Conservation (phyloP, 2,888 invertebrate species). For the Aspidapion aeneum region DNA sequence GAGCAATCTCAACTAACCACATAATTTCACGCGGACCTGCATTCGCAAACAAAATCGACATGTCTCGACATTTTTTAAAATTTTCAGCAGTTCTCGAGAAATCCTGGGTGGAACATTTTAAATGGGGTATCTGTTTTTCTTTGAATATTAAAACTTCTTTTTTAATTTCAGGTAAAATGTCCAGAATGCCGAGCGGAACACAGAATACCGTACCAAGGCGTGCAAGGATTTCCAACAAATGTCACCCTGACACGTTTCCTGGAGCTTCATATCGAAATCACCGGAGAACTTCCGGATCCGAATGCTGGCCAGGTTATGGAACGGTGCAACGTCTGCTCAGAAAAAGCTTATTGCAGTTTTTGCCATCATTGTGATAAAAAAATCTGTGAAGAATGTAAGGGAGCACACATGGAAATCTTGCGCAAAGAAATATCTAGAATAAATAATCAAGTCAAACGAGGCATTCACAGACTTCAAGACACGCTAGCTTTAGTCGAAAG, state of each 20-base stretch:
- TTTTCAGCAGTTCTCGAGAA: too few species aligned
- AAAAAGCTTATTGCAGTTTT: constrained; percentile 81
- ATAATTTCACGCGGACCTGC: too few species aligned
- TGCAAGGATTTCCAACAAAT: constrained; percentile 93
- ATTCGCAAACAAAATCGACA: too few species aligned
- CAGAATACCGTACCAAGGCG: constrained; percentile 92
- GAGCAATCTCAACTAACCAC: too few species aligned
- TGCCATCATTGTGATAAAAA: constrained; percentile 98
- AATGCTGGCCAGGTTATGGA: constrained; percentile 92
- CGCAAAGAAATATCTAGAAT: constrained; percentile 58
- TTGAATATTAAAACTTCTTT: too few species aligned
- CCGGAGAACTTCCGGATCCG: constrained; percentile 87
- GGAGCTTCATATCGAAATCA: constrained; percentile 90
- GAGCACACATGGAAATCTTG: constrained; percentile 93
- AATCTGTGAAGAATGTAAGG: constrained; percentile 94
- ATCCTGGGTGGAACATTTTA: too few species aligned
- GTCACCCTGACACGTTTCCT: constrained; percentile 93
- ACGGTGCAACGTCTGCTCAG: constrained; percentile 88
- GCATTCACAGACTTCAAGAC: constrained; percentile 85
- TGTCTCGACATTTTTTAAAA: too few species aligned
- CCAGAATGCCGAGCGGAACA: constrained; percentile 98
- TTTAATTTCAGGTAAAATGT: constrained; percentile 75
- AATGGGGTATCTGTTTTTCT: too few species aligned
- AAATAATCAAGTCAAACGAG: constrained; percentile 66
- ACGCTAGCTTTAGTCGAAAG: constrained; percentile 81